Evolutionary conservation across 2,888 invertebrate species (phyloP).

Genomic region (Volucella inanis): DNA sequence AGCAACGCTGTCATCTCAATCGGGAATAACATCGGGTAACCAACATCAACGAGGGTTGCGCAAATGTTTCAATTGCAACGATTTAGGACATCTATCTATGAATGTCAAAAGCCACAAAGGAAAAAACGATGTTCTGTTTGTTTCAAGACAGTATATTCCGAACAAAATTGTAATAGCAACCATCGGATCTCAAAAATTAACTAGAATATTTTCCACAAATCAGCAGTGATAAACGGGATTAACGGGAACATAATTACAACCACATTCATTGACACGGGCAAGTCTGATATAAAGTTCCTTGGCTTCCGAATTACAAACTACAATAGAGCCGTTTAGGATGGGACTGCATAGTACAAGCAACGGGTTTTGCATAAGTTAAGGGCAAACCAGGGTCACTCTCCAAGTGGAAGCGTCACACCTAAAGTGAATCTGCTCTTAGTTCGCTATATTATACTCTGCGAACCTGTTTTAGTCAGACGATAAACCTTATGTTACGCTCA

Average conservation of each 20-base stretch:
- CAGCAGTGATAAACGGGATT: too few species aligned
- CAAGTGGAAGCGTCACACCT: conserved; percentile 10
- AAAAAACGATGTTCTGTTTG: conserved; percentile 15
- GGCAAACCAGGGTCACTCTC: conserved; percentile 4
- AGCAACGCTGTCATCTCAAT: background rate
- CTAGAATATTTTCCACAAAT: conserved; percentile 3
- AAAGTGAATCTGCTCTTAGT: conserved; percentile 6
- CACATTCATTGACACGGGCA: background rate
- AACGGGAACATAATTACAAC: too few species aligned
- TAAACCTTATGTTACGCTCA: conserved; percentile 4
- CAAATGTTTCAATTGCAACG: too few species aligned
- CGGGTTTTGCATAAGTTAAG: conserved; percentile 8
- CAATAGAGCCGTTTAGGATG: background rate
- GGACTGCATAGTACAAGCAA: conserved; percentile 8
- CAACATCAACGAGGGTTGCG: conserved; percentile 6
- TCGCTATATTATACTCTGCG: background rate
- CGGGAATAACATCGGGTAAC: background rate
- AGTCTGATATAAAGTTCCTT: conserved; percentile 8
- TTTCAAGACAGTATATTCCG: background rate
- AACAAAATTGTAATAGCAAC: conserved; percentile 12
- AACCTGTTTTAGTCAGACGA: background rate
- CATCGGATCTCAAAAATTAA: conserved; percentile 12
- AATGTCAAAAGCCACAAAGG: conserved; percentile 5
- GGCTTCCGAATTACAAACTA: background rate
- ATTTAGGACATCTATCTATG: too few species aligned